Evolutionary conservation across 2,797 vertebrate species (phyloP).

Genomic region (Sphenopsis melanotis): DNA sequence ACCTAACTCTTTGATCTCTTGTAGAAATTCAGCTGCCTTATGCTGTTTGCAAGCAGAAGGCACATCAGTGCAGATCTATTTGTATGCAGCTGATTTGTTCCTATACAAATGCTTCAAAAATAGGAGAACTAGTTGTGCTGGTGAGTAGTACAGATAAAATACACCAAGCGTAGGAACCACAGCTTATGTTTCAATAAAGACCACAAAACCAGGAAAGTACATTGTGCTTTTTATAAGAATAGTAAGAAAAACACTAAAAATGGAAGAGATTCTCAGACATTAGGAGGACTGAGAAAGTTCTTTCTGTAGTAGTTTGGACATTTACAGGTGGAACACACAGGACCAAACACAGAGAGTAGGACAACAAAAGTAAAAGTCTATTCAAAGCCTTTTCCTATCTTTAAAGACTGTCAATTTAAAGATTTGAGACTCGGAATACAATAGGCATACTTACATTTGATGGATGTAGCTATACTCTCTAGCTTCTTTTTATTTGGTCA

Average conservation of each 20-base stretch:
- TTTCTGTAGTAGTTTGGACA: not conserved
- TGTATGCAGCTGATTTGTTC: not conserved
- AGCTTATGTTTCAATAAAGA: not conserved
- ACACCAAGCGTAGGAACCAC: not conserved
- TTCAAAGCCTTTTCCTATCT: not conserved
- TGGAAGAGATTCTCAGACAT: not conserved
- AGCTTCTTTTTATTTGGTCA: not conserved
- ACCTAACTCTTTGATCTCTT: constrained; percentile 24
- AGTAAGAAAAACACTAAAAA: not conserved
- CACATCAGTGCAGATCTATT: not conserved
- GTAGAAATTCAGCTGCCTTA: not conserved
- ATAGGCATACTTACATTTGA: not conserved
- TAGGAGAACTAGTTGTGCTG: not conserved
- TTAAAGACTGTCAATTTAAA: not conserved
- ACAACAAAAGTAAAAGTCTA: not conserved
- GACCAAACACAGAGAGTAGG: not conserved
- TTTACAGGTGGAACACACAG: not conserved
- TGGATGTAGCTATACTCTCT: not conserved
- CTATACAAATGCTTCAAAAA: not conserved
- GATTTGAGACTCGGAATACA: not conserved
- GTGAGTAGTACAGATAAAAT: not conserved
- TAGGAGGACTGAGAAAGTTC: not conserved
- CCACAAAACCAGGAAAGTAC: not conserved
- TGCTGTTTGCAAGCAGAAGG: not conserved
- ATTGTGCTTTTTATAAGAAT: not conserved